Evolutionary conservation across 1,140 invertebrate species (phyloP), one percentile per base, ranked within the genome.

Genomic region (Propsilocerus akamusi): DNA sequence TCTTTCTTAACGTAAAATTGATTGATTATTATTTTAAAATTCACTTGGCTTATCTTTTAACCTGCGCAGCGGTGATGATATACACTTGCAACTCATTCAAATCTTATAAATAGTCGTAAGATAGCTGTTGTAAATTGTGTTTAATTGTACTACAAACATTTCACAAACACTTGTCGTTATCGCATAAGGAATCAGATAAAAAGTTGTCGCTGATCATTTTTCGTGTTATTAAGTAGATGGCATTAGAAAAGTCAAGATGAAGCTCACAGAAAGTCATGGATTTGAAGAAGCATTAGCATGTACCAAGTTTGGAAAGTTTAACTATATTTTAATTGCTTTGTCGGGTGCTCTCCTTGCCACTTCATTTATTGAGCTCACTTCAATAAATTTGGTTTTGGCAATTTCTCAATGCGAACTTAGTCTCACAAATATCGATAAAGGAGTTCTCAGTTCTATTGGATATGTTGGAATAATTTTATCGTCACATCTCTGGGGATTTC

Each of bases 401-500:
- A 41, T 41, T 20, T 14, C 34, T 3, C n/a, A 41, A 41, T 41
- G 34, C 23, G 34, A 41, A n/a, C 10, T 41, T 7, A 20, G 23
- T 41, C 23, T 41, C 8, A 41, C 17, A 8, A 41, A 41, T 17
- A 22, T 22, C 20, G 17, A 41, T 41, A 41, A 41, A 17, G 34
- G 34, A 20, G 20, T 41, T 20, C 23, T 41, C 8, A 22, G 34
- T 7, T 41, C 34, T 17, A 17, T 41, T 14, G 8, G 4, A 17
- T 41, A 41, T 17, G 51, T 67, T 22, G 66, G 66, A 1, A 57
- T 65, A 7, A 59, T 67, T n/a, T 48, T 55, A 4, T 57, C 58
- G 14, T 66, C 63, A 0, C 56, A 63, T 37, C 46, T 63, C n/a
- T 67, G 64, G 65, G 65, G 65, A 4, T 65, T 59, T 51, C 49